phyloP scores from a whole-genome alignment of 2,797 vertebrate genomes.

The Petrocephalus sullivani region DNA sequence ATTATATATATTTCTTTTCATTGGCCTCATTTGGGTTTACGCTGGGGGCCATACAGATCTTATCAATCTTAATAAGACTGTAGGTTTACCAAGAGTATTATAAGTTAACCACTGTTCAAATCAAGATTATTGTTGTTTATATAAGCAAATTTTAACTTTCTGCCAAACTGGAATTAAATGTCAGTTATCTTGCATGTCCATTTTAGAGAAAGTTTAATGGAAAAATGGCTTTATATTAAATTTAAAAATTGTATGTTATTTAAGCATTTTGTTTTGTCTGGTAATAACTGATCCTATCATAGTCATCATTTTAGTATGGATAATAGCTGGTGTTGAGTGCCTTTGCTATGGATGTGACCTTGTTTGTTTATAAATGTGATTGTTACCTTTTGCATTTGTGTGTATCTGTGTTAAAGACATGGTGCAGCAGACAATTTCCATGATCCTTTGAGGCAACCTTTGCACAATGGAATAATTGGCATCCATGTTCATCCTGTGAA shows the following conservation, averaged over 20 bases:
- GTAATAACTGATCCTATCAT: conserved; percentile 43
- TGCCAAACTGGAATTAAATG: conserved; percentile 76
- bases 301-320: conserved; percentile 4
- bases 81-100: not conserved
- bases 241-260: conserved; percentile 48
- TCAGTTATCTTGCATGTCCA: conserved; percentile 43
- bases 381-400: conserved; percentile 12
- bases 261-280: conserved; percentile 70
- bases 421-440: not conserved
- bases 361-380: conserved; percentile 18
- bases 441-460: not conserved
- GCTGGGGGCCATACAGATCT: not conserved
- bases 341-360: conserved; percentile 16
- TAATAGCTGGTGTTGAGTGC: conserved; percentile 18
- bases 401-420: conserved; percentile 19
- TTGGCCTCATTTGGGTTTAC: not conserved
- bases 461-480: not conserved
- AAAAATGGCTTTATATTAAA: conserved; percentile 75
- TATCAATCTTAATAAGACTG: not conserved
- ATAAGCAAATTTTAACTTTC: conserved; percentile 46
- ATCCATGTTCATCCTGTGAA: not conserved
- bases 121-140: not conserved
- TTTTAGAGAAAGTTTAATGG: conserved; percentile 60
- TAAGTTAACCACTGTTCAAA: not conserved
- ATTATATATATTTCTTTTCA: not conserved